These are phyloP conservation scores for Bombus breviceps DNA, from an alignment of 1,140 invertebrate genomes.

Conservation along the genomic window DNA sequence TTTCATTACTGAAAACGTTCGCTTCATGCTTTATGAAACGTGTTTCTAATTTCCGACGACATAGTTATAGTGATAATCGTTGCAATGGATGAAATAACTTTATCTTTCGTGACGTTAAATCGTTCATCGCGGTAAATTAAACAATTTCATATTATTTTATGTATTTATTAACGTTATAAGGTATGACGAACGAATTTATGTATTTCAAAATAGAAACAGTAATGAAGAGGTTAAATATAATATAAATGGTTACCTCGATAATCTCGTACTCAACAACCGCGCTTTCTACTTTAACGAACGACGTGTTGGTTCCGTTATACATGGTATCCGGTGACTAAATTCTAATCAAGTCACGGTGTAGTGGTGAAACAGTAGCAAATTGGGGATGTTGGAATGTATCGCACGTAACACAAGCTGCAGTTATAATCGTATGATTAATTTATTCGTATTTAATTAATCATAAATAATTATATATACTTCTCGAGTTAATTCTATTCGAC, in stretches of 20 bases:
- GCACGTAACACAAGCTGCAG: constrained; percentile 42
- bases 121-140: neutral
- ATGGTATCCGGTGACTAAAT: constrained; percentile 65
- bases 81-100: neutral
- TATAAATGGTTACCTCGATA: constrained; percentile 22
- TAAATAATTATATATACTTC: neutral
- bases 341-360: constrained; percentile 61
- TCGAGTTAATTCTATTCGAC: neutral
- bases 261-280: constrained; percentile 21
- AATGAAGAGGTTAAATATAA: constrained; percentile 24
- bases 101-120: neutral
- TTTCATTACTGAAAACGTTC: constrained; percentile 6
- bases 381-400: constrained; percentile 46
- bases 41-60: too few relatives aligned
- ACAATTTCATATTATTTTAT: neutral
- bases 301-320: constrained; percentile 44
- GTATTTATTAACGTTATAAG: neutral
- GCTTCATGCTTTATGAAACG: neutral
- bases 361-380: constrained; percentile 49
- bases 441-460: constrained; percentile 18
- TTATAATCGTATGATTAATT: constrained; percentile 12
- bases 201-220: neutral
- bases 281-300: constrained; percentile 44
- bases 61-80: neutral
- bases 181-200: neutral